Percentiles rank a stretch among this genome's conserved stretches.
phyloP scores from a whole-genome alignment of 2,797 vertebrate species.

The Masticophis lateralis region DNA sequence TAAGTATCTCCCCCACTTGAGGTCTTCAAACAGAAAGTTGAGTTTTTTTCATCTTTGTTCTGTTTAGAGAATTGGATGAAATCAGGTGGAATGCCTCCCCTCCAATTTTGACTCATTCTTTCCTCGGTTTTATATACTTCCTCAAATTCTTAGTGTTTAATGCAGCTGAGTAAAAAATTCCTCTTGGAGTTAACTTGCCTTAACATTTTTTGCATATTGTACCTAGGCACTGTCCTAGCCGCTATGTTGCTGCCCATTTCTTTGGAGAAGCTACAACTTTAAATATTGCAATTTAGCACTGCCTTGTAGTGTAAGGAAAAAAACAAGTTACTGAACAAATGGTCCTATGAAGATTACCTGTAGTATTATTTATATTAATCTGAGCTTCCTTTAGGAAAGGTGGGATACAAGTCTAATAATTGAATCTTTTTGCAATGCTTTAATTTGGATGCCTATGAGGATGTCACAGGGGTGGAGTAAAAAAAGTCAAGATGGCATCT shows the following conservation, averaged over 20 bases:
- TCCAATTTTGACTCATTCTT: neutral
- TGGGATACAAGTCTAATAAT: neutral
- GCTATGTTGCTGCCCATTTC: neutral
- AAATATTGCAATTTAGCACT: constrained; percentile 1
- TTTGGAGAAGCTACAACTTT: constrained; percentile 11
- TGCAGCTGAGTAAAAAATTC: neutral
- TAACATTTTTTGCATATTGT: neutral
- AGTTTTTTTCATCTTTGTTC: neutral
- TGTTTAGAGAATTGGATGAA: neutral
- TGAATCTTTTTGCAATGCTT: neutral
- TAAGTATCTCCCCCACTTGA: neutral
- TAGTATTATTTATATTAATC: neutral
- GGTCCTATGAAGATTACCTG: neutral
- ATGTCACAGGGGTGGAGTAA: neutral
- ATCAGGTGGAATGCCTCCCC: neutral
- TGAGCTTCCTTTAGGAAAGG: neutral
- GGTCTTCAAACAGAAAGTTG: neutral
- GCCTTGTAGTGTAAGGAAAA: constrained; percentile 14
- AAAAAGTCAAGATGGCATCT: neutral
- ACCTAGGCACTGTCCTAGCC: neutral
- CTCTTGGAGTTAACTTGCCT: neutral
- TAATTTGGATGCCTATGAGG: neutral
- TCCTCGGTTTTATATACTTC: neutral
- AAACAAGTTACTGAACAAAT: neutral
- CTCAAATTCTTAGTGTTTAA: neutral